Evolutionary conservation across 92 coral and sea anemone species (phyloP), one percentile per base, ranked within the genome.

Genomic region (Parazoanthus swiftii): DNA sequence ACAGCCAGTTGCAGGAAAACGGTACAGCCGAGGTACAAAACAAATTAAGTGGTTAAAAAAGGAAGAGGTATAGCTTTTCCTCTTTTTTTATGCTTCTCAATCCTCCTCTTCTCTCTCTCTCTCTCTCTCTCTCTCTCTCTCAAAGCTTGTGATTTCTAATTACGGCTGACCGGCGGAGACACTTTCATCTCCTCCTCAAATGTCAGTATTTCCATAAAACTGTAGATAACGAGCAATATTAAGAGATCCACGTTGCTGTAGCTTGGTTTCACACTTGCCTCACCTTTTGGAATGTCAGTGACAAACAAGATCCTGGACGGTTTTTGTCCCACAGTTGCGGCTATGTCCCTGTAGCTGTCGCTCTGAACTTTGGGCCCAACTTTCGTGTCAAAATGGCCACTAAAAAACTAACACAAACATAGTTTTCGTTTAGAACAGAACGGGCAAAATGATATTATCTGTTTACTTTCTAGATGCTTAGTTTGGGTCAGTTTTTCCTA

Each of bases 351-450:
- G 88, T 93, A 93, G 67, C 95, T 93, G 1, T 88, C 88, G 35
- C 90, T 58, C 74, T 93, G 94, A 39, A 85, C 76, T 90, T 93
- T 93, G 5, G 89, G 85, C 35, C 96, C 96, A 44, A 92, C 89
- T 74, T 85, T 89, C 1, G 96, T 94, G 89, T 94, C 96, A 90
- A 94, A 94, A 75, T 94, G 94, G 58, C 96, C 96, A 89, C 90
- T 92, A 86, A 92, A 79, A 86, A 85, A 92, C 95, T 92, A 65
- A 72, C 44, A 79, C 46, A 85, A 72, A 20, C 46, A 36, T 6
- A 76, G 14, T 59, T 36, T 56, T 56, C 77, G 4, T 81, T 35
- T 58, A 48, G 20, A n/a, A 77, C 29, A 44, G 25, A 43, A 71
- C 39, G 1, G 43, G 63, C 18, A 18, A 3, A 0, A 38, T 8